Evolutionary conservation across 2,888 invertebrate genomes (phyloP).

Genomic region (Germaria angustata): DNA sequence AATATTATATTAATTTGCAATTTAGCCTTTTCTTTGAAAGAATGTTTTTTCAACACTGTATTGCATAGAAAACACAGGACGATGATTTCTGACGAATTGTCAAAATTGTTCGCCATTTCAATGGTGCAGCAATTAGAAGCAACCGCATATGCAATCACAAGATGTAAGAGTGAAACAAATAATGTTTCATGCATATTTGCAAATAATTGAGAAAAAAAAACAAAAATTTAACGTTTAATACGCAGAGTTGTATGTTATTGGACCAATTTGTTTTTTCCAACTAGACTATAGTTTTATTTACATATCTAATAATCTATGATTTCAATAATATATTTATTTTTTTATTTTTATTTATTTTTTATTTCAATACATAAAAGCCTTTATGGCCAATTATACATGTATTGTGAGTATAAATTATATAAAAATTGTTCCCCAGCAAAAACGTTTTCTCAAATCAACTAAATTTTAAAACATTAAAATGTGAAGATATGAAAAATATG

Average conservation of each 20-base stretch:
- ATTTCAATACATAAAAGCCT: too few relatives aligned
- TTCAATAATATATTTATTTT: not conserved
- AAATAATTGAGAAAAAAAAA: conserved; percentile 46
- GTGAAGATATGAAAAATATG: too few relatives aligned
- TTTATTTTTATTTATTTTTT: too few relatives aligned
- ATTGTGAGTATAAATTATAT: too few relatives aligned
- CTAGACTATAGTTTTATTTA: not conserved
- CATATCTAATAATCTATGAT: not conserved
- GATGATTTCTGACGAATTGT: conserved; percentile 59
- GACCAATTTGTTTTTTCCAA: not conserved
- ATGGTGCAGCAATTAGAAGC: conserved; percentile 49
- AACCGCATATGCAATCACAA: conserved; percentile 24
- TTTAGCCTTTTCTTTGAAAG: conserved; percentile 45
- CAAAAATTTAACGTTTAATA: not conserved
- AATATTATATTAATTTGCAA: conserved; percentile 5
- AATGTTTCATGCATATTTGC: conserved; percentile 8
- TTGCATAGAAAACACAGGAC: conserved; percentile 49
- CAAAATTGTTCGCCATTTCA: conserved; percentile 68
- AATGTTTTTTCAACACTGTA: conserved; percentile 24
- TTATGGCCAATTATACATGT: too few relatives aligned
- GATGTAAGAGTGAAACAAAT: conserved; percentile 50
- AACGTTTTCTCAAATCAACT: too few relatives aligned
- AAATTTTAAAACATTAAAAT: too few relatives aligned
- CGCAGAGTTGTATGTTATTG: conserved; percentile 40
- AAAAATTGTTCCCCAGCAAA: too few relatives aligned